A percentile compares a stretch with the other conserved stretches of the same genome.
Evolutionary conservation across 2,113 vertebrate genomes (phyloP).

Genomic region (Clarias batrachus): DNA sequence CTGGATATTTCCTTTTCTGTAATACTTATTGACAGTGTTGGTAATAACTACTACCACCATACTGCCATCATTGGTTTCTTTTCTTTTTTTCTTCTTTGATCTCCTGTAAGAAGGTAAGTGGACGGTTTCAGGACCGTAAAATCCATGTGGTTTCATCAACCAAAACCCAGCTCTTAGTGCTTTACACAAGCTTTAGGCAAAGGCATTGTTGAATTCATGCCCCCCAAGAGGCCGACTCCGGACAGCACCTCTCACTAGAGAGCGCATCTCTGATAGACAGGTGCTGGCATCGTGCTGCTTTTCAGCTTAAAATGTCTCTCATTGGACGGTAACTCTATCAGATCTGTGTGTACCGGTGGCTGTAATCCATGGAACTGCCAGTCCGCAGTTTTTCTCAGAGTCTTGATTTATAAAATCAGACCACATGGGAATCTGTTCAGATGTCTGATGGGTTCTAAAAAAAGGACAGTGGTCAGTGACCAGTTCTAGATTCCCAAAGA

Average conservation of each 20-base stretch:
- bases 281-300: no score
- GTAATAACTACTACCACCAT: not conserved
- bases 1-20: not conserved
- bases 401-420: not conserved
- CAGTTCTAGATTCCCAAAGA: not conserved
- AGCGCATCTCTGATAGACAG: not conserved
- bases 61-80: not conserved
- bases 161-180: not conserved
- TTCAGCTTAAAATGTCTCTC: not conserved
- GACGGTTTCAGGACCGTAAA: not conserved
- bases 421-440: not conserved
- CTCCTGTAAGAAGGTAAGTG: not conserved
- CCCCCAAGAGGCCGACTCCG: not conserved
- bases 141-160: not conserved
- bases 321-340: not conserved
- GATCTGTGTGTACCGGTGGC: not conserved
- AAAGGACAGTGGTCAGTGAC: not conserved
- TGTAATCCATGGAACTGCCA: not conserved
- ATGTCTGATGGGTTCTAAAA: not conserved
- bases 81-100: not conserved
- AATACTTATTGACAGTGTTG: not conserved
- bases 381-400: not conserved
- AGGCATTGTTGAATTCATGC: not conserved
- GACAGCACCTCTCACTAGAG: not conserved
- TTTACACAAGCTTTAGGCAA: not conserved